These are phyloP conservation scores for Peromyscus melanophrys DNA, from an alignment of 2,797 vertebrate genomes.

Conservation along the genomic window DNA sequence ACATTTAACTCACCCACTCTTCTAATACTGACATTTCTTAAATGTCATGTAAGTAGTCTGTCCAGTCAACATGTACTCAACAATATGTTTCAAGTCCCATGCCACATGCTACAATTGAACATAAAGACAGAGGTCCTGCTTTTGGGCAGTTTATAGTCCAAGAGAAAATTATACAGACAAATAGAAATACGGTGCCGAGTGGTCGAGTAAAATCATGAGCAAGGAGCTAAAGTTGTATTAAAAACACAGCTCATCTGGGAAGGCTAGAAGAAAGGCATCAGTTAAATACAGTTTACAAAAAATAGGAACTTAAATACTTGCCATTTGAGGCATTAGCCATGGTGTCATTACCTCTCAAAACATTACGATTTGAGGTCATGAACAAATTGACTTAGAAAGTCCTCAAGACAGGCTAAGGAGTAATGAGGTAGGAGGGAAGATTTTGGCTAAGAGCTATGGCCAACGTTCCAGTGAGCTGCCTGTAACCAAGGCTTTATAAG, in stretches of 20 bases:
- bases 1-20: background rate
- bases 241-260: slow-evolving; percentile 2
- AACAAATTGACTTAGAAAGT: slow-evolving; percentile 65
- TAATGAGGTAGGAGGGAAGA: slow-evolving; percentile 6
- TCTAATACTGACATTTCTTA: background rate
- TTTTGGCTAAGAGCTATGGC: background rate
- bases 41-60: slow-evolving; percentile 10
- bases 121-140: background rate
- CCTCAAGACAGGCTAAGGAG: background rate
- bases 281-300: background rate
- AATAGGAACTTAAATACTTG: background rate
- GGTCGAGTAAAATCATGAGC: slow-evolving; percentile 23
- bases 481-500: background rate
- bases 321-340: background rate
- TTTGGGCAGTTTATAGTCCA: background rate
- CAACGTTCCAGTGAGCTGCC: background rate
- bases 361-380: slow-evolving; percentile 21
- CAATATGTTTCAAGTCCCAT: background rate
- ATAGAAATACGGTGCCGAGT: background rate
- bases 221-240: background rate
- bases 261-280: background rate
- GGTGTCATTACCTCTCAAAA: slow-evolving; percentile 19
- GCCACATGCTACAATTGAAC: background rate
- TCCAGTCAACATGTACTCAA: background rate
- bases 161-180: slow-evolving; percentile 16